phyloP scores from a whole-genome alignment of 2,888 invertebrate genomes.

The Graphium colonna region DNA sequence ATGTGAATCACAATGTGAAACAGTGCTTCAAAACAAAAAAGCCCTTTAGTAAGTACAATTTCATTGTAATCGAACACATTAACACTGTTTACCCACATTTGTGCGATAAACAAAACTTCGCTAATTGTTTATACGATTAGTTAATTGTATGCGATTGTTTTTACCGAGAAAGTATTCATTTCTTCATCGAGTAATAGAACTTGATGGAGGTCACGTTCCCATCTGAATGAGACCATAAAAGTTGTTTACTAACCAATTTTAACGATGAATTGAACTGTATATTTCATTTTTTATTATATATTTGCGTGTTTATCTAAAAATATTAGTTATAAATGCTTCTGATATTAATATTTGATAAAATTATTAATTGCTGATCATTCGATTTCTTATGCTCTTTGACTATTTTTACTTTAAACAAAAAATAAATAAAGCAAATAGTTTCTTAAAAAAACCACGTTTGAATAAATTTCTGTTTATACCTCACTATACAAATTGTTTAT shows the following conservation, averaged over 20 bases:
- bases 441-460: no score
- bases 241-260: neutral
- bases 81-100: neutral
- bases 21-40: conserved; percentile 75
- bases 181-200: neutral
- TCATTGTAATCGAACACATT: conserved; percentile 22
- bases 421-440: no score
- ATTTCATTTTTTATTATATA: no score
- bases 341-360: no score
- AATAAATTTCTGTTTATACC: no score
- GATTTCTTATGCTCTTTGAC: no score
- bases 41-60: conserved; percentile 60
- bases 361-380: no score
- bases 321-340: no score
- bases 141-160: neutral
- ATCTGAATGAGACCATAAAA: neutral
- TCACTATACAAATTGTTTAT: no score
- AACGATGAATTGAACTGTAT: no score
- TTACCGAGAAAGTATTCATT: neutral
- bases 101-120: neutral
- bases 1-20: conserved; percentile 74
- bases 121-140: neutral
- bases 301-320: no score
- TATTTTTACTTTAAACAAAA: no score
- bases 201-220: neutral